These are phyloP conservation scores for Calephelis virginiensis DNA, from an alignment of 1,140 invertebrate species.

Conservation along the genomic window DNA sequence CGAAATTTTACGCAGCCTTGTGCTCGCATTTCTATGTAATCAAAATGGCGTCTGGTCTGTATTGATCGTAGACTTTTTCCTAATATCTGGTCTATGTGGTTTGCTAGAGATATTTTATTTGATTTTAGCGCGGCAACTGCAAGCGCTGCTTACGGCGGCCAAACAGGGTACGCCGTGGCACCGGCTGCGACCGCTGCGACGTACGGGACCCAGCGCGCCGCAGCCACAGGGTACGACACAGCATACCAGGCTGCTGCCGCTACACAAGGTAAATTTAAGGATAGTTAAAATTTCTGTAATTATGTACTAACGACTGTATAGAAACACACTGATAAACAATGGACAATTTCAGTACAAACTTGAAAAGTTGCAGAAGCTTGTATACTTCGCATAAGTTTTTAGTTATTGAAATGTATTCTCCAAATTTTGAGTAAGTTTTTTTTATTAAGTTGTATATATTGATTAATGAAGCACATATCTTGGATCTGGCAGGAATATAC, in stretches of 20 bases:
- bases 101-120: slow-evolving; percentile 34
- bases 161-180: slow-evolving; percentile 90
- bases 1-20: slow-evolving; percentile 47
- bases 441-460: too few relatives aligned
- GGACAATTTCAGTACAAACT: too few relatives aligned
- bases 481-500: too few relatives aligned
- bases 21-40: slow-evolving; percentile 60
- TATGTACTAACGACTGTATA: neutral
- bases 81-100: slow-evolving; percentile 28
- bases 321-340: neutral
- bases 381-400: too few relatives aligned
- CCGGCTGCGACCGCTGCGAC: slow-evolving; percentile 87
- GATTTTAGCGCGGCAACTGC: slow-evolving; percentile 80
- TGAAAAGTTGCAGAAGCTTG: too few relatives aligned
- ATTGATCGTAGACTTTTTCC: slow-evolving; percentile 58
- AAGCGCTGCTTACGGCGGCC: slow-evolving; percentile 87
- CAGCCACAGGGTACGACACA: slow-evolving; percentile 87
- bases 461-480: too few relatives aligned
- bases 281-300: slow-evolving; percentile 7
- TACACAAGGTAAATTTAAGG: slow-evolving; percentile 77
- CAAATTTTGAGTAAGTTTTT: too few relatives aligned
- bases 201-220: slow-evolving; percentile 86
- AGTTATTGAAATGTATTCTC: too few relatives aligned
- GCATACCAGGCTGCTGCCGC: slow-evolving; percentile 87
- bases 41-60: slow-evolving; percentile 70